phyloP scores from a whole-genome alignment of 2,888 invertebrate species.

The Leptothorax acervorum region DNA sequence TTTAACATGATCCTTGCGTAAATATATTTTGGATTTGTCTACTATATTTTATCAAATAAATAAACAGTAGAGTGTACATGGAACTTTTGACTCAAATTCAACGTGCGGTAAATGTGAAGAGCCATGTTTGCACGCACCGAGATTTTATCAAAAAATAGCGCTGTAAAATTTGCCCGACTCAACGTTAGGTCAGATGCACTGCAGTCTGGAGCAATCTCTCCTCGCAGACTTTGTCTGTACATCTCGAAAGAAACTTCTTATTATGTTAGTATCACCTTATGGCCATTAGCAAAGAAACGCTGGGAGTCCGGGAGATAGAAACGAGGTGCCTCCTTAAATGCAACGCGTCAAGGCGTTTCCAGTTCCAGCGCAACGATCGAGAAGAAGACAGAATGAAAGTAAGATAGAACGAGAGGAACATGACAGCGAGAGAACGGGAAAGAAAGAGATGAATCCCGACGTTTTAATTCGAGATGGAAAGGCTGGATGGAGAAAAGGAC shows the following conservation, averaged over 20 bases:
- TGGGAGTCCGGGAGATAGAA: background rate
- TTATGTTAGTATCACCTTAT: slow-evolving; percentile 48
- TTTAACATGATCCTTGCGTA: slow-evolving; percentile 11
- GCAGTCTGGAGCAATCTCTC: background rate
- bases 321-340: slow-evolving; percentile 58
- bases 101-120: background rate
- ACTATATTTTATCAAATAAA: slow-evolving; percentile 41
- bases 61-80: slow-evolving; percentile 21
- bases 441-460: slow-evolving; percentile 53
- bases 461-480: slow-evolving; percentile 63
- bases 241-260: slow-evolving; percentile 44
- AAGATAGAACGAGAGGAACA: background rate
- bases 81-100: slow-evolving; percentile 27
- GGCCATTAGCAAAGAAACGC: slow-evolving; percentile 45
- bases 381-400: slow-evolving; percentile 9
- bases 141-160: slow-evolving; percentile 33
- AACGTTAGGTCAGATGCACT: background rate
- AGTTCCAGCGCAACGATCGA: slow-evolving; percentile 4
- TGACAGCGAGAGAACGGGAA: background rate
- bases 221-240: slow-evolving; percentile 18
- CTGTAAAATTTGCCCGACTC: slow-evolving; percentile 6
- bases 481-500: slow-evolving; percentile 34
- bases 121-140: slow-evolving; percentile 16
- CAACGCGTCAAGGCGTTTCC: slow-evolving; percentile 38
- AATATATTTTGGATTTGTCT: slow-evolving; percentile 22